These are phyloP conservation scores for Aphrophora alni DNA, from an alignment of 2,888 invertebrate genomes.

Conservation along the genomic window DNA sequence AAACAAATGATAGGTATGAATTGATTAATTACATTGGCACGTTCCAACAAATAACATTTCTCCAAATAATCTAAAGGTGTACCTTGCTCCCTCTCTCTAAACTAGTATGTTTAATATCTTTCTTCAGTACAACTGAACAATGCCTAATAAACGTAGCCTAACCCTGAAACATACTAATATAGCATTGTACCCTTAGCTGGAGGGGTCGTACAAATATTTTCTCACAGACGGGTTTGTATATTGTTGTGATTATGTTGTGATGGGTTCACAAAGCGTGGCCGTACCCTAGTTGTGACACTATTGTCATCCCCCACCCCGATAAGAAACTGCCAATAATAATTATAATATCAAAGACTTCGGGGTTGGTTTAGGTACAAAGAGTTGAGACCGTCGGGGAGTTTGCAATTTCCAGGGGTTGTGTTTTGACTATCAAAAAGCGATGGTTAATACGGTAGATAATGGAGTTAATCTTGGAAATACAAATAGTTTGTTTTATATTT, in stretches of 20 bases:
- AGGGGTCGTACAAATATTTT: background rate
- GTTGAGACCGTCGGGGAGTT: background rate
- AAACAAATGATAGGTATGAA: too few species aligned
- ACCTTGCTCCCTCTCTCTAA: too few species aligned
- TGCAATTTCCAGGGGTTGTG: background rate
- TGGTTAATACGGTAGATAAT: too few species aligned
- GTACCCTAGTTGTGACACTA: slow-evolving; percentile 5
- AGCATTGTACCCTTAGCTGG: background rate
- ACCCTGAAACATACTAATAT: background rate
- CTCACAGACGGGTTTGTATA: background rate
- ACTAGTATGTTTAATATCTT: too few species aligned
- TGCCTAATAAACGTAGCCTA: too few species aligned
- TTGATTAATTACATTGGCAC: too few species aligned
- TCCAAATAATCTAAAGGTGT: too few species aligned
- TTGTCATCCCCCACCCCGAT: background rate
- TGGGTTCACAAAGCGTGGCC: background rate
- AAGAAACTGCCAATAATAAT: slow-evolving; percentile 6
- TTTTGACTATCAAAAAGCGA: background rate
- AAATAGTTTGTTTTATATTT: too few species aligned
- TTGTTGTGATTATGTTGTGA: slow-evolving; percentile 6
- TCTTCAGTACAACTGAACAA: too few species aligned
- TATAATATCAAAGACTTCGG: background rate
- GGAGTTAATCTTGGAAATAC: too few species aligned
- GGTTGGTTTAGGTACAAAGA: background rate
- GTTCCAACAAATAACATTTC: too few species aligned